Base-by-base conservation (phyloP, 2,888 invertebrate species). In the Strigamia transsilvanica region DNA sequence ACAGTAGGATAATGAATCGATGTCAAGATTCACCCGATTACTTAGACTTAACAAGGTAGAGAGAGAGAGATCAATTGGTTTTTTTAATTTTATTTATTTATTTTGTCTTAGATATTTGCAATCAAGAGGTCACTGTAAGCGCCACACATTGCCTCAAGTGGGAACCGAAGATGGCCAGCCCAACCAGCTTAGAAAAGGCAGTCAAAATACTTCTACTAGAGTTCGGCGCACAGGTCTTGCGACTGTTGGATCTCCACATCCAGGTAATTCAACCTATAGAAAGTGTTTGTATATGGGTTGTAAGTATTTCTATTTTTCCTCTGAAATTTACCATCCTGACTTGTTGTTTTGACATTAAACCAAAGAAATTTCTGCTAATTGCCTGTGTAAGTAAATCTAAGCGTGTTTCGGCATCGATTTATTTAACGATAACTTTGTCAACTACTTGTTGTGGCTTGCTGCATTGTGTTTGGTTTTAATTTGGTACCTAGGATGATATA, bases 161-260 rank as follows among this genome's bases (percentile, higher is more conserved):
- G 93, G 91, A 83, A 91, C 93, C 0, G 93, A 94, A 84, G 94
- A 89, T 84, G 87, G 87, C 42, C 87, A 88, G 38, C 87, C 87
- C 42, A 88, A 94, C 85, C 91, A 88, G 79, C 92, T 90, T 84
- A 85, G 87, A 83, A 87, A 88, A 81, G 84, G 88, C 79, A 87
- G 87, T 34, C 87, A 89, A 84, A 87, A 88, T 56, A 88, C 89
- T 79, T 86, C 87, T 86, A 73, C 80, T 83, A 90, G 94, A 84
- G 93, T 94, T 73, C 90, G 96, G 85, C 90, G 96, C 82, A 94
- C 94, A 6, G 96, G 96, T 84, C 90, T 96, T 13, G 90, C 94
- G 41, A 94, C 96, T 0, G 96, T 96, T 34, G 94, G 94, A 86
- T 95, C 96, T 87, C 84, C 84, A 41, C 84, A 84, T 83, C 83